phyloP scores from a whole-genome alignment of 2,113 vertebrate species.

The Eretmochelys imbricata region DNA sequence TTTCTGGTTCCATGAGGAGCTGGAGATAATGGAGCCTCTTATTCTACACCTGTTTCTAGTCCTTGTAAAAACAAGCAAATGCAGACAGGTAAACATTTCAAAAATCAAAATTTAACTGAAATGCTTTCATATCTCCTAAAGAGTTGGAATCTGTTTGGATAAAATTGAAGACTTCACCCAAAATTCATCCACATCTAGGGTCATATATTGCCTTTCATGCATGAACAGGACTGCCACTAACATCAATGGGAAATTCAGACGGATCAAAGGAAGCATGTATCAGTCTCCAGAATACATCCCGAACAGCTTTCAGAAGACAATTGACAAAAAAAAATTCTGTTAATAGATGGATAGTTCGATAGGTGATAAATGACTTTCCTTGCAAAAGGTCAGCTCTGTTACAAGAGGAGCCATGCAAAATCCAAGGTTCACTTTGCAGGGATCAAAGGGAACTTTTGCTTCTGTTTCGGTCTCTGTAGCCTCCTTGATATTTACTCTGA shows the following conservation, averaged over 20 bases:
- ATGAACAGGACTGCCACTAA: background rate
- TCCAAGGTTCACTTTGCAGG: background rate
- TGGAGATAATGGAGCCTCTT: background rate
- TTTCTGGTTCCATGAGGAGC: background rate
- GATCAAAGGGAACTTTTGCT: slow-evolving; percentile 22
- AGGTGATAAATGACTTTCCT: slow-evolving; percentile 45
- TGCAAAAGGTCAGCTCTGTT: slow-evolving; percentile 55
- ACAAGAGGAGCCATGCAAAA: slow-evolving; percentile 16
- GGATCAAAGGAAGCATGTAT: background rate
- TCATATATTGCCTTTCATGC: background rate
- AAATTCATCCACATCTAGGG: background rate
- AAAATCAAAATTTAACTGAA: background rate
- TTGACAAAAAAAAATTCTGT: background rate
- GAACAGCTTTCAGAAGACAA: background rate
- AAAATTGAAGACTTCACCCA: background rate
- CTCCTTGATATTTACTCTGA: background rate
- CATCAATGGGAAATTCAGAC: background rate
- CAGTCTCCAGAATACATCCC: background rate
- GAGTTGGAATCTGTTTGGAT: background rate
- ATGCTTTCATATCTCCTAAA: background rate
- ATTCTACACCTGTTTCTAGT: rapidly evolving
- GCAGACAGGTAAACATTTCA: background rate
- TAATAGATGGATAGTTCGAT: slow-evolving; percentile 25
- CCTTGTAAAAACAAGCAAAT: background rate
- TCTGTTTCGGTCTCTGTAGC: background rate